phyloP scores from a whole-genome alignment of 1,140 invertebrate species.

The Lepidurus couesii region DNA sequence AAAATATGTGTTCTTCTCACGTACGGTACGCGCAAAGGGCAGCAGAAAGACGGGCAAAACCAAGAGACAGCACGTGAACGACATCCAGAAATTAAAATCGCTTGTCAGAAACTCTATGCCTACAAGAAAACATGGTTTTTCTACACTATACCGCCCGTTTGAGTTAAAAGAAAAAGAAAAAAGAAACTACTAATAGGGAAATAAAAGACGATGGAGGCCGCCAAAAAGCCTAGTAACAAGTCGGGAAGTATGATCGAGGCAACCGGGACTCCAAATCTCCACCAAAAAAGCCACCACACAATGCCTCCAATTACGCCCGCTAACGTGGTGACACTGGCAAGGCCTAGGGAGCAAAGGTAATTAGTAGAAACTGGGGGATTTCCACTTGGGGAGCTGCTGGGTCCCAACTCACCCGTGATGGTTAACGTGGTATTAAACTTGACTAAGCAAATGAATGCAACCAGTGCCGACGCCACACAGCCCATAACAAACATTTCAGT shows the following conservation, averaged over 20 bases:
- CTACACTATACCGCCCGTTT: slow-evolving; percentile 35
- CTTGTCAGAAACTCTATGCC: slow-evolving; percentile 51
- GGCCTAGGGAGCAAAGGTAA: slow-evolving; percentile 33
- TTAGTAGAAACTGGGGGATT: neutral
- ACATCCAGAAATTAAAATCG: slow-evolving; percentile 56
- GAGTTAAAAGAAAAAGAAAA: slow-evolving; percentile 33
- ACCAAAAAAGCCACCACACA: slow-evolving; percentile 50
- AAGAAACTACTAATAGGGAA: slow-evolving; percentile 51
- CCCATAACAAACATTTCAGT: slow-evolving; percentile 52
- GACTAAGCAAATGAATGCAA: slow-evolving; percentile 37
- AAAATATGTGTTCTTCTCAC: slow-evolving; percentile 30
- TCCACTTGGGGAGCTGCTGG: neutral
- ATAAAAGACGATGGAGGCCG: slow-evolving; percentile 52
- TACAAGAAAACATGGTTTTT: slow-evolving; percentile 45
- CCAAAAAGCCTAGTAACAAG: slow-evolving; percentile 51
- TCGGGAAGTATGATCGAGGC: slow-evolving; percentile 52
- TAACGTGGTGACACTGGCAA: slow-evolving; percentile 39
- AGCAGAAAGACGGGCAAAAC: slow-evolving; percentile 46
- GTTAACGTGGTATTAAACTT: slow-evolving; percentile 35
- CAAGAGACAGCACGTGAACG: slow-evolving; percentile 52
- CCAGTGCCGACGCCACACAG: slow-evolving; percentile 39
- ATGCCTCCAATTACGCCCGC: slow-evolving; percentile 48
- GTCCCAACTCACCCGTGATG: slow-evolving; percentile 30
- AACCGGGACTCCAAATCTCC: slow-evolving; percentile 53
- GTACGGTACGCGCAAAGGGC: slow-evolving; percentile 40